Evolutionary conservation across 2,797 vertebrate species (phyloP).

Genomic region (Lagorchestes hirsutus): DNA sequence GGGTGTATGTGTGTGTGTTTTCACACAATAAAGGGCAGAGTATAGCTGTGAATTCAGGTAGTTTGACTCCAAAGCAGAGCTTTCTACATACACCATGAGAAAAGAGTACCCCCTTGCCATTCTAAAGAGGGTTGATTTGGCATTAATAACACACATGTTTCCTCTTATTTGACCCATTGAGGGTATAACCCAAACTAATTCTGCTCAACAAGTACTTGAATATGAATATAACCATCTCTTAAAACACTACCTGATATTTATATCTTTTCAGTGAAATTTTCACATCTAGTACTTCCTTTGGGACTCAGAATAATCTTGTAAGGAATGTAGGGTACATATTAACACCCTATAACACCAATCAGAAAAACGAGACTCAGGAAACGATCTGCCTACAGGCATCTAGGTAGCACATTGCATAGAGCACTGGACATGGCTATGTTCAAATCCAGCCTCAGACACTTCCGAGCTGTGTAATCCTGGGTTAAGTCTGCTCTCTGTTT

Average conservation of each 20-base stretch:
- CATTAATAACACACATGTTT: neutral
- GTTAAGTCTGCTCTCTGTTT: neutral
- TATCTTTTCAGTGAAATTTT: neutral
- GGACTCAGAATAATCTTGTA: neutral
- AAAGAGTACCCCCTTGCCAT: too few relatives aligned
- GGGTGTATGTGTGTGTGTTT: too few relatives aligned
- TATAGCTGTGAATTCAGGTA: neutral
- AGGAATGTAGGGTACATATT: neutral
- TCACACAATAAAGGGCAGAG: neutral
- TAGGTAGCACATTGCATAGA: neutral
- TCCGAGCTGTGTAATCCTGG: neutral
- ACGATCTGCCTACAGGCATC: neutral
- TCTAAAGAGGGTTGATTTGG: neutral
- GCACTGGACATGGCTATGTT: neutral
- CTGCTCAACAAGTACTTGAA: neutral
- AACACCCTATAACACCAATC: neutral
- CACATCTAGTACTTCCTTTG: neutral
- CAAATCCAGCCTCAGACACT: neutral
- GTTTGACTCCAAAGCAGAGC: neutral
- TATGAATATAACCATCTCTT: neutral
- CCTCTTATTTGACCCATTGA: neutral
- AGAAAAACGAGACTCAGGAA: neutral
- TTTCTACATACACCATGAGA: neutral
- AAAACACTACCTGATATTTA: neutral
- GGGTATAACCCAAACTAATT: neutral